These are phyloP conservation scores for Philopedon plagiatum DNA, from an alignment of 2,888 invertebrate genomes.

Conservation along the genomic window DNA sequence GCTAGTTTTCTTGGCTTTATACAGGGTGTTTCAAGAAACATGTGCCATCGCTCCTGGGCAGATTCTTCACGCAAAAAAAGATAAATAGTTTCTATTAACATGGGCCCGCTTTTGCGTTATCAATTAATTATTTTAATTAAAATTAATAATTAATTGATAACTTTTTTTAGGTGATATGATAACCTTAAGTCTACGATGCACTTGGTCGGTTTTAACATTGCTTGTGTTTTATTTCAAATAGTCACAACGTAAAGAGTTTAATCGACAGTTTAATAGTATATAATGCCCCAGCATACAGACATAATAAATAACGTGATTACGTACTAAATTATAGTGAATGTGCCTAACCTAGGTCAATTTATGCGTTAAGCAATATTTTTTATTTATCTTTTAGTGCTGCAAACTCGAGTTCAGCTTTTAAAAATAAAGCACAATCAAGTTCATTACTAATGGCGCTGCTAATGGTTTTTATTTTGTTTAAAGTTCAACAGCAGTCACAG, in stretches of 20 bases:
- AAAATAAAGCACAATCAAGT: slow-evolving; percentile 5
- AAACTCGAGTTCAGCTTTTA: slow-evolving; percentile 1
- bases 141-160: too few relatives aligned
- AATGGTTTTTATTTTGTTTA: slow-evolving; percentile 9
- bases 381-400: slow-evolving; percentile 6
- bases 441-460: slow-evolving; percentile 9
- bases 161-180: too few relatives aligned
- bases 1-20: too few relatives aligned
- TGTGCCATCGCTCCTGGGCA: too few relatives aligned
- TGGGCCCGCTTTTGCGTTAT: too few relatives aligned
- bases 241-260: not conserved
- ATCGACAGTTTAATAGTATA: not conserved
- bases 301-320: slow-evolving; percentile 2
- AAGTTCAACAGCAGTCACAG: not conserved
- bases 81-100: too few relatives aligned
- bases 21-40: too few relatives aligned
- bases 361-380: slow-evolving; percentile 17
- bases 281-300: not conserved
- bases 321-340: slow-evolving; percentile 12
- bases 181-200: too few relatives aligned
- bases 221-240: not conserved
- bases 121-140: too few relatives aligned
- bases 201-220: too few relatives aligned
- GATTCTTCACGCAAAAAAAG: too few relatives aligned
- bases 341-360: slow-evolving; percentile 18